A percentile compares a stretch with the other conserved stretches of the same genome.
Evolutionary conservation across 2,888 invertebrate genomes (phyloP).

Genomic region (Trachelus troglodyta): DNA sequence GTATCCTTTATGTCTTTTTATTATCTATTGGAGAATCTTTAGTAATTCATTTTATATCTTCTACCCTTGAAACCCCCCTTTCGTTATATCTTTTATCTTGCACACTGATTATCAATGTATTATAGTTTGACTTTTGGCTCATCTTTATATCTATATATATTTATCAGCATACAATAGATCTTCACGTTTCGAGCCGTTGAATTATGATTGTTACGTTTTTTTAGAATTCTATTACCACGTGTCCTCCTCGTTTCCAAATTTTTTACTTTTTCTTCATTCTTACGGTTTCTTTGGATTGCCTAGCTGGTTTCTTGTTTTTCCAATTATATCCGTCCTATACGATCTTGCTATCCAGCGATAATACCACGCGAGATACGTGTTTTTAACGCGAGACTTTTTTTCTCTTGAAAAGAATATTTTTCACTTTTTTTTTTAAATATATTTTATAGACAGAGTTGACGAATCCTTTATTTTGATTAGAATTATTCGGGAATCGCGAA

Average conservation of each 20-base stretch:
- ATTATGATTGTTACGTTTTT: neutral
- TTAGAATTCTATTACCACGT: neutral
- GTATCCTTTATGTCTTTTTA: slow-evolving; percentile 26
- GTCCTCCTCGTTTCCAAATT: neutral
- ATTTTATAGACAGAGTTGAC: no score
- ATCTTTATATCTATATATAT: slow-evolving; percentile 5
- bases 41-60: neutral
- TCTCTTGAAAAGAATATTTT: neutral
- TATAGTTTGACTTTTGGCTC: neutral
- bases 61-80: neutral
- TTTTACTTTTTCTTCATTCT: neutral
- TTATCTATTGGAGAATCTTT: slow-evolving; percentile 3
- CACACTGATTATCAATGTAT: neutral
- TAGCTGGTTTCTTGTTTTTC: neutral
- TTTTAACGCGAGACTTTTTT: neutral
- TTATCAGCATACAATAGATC: neutral
- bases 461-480: neutral
- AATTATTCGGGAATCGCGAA: neutral
- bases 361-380: neutral
- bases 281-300: neutral
- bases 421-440: no score
- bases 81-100: neutral
- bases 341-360: neutral
- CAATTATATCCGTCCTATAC: neutral
- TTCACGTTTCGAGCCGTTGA: neutral